A percentile compares a stretch with the other conserved stretches of the same genome.
phyloP scores from a whole-genome alignment of 2,113 vertebrate genomes.

The Thermophis baileyi region DNA sequence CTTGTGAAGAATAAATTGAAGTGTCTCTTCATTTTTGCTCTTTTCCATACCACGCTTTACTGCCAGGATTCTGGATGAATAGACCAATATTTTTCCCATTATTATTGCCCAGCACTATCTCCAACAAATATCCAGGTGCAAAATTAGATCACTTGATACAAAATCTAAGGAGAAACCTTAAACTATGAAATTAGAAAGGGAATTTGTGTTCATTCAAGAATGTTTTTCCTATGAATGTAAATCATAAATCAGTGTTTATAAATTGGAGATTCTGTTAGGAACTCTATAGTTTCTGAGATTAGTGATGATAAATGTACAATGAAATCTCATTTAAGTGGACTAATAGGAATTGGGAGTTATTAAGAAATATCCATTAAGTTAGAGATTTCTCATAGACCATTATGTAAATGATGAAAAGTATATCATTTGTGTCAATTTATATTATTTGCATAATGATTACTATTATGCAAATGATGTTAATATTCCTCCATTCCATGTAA shows the following conservation, averaged over 20 bases:
- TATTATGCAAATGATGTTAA: not conserved
- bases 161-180: slow-evolving; percentile 43
- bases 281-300: slow-evolving; percentile 21
- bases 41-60: not conserved
- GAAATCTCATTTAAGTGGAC: not conserved
- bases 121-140: not conserved
- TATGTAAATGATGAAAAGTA: not conserved
- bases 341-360: not conserved
- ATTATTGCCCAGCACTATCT: not conserved
- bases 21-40: not conserved
- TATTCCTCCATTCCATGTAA: not conserved
- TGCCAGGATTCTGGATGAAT: not conserved
- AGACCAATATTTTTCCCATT: not conserved
- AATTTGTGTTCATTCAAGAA: slow-evolving; percentile 50
- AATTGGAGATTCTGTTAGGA: not conserved
- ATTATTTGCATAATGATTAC: not conserved
- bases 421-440: not conserved
- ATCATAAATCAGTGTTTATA: slow-evolving; percentile 23
- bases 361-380: not conserved
- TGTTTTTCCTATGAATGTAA: slow-evolving; percentile 44
- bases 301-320: slow-evolving; percentile 28
- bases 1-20: not conserved
- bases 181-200: slow-evolving; percentile 31
- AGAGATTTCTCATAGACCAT: not conserved
- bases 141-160: slow-evolving; percentile 22